Evolutionary conservation across 1,140 invertebrate genomes (phyloP), one percentile per base, ranked within the genome.

Genomic region (Nephotettix cincticeps): DNA sequence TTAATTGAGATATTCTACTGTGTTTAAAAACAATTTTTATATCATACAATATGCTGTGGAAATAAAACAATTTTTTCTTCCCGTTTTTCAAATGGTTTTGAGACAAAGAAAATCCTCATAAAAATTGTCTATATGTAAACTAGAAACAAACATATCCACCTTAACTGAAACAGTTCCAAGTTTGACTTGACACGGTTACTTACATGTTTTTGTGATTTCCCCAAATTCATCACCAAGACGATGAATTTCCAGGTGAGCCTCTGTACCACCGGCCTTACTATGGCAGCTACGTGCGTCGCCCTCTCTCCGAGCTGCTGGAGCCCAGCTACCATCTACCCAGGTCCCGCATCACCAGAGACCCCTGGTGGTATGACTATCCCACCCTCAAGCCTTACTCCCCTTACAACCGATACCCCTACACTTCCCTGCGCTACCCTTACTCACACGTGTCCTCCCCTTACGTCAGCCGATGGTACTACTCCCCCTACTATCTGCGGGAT

Each of bases 351-450:
- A 89, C 88, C 69, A 87, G 91, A 77, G 92, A 94, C 83, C 92
- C 92, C 76, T 93, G 91, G 87, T 94, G 92, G 92, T 90, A 89
- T 85, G 87, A 88, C 82, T 91, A 90, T 80, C 91, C 91, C 69
- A 88, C 89, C 81, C 87, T 91, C 79, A 87, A 86, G 80, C 92
- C 92, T 63, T 89, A 86, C 80, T 85, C 87, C 71, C 83, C 84
- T 11, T 63, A 45, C 32, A 83, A 86, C 74, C 86, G 83, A 77
- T 84, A 79, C 76, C 83, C 75, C 45, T 74, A 76, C 70, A 67
- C 72, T 19, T 19, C 17, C 47, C 47, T 19, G 17, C 47, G 47
- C 21, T 51, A 51, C 47, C 47, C 47, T 45, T 56, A 14, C 40
- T 92, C 92, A 64, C 89, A 86, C 80, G 85, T 87, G 71, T 82